Conservation (phyloP, 2,113 vertebrate genomes). For the Ciconia stormi region DNA sequence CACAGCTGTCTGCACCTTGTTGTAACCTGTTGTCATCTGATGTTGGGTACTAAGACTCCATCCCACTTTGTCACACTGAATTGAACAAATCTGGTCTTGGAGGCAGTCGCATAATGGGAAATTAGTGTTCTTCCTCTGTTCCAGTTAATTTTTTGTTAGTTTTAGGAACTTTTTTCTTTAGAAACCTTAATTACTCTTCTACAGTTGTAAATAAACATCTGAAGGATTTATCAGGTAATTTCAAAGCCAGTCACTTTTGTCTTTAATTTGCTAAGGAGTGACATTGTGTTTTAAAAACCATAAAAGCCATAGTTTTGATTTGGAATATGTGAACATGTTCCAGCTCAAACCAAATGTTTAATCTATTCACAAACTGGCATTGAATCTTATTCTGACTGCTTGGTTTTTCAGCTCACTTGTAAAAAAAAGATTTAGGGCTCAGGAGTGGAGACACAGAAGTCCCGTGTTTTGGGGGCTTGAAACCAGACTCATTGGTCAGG, state of each 20-base stretch:
- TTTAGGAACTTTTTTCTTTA: neutral
- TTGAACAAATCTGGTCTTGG: neutral
- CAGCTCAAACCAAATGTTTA: neutral
- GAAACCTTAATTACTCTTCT: neutral
- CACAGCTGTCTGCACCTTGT: neutral
- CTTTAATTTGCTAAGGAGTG: neutral
- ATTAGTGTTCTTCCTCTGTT: neutral
- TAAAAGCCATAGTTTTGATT: neutral
- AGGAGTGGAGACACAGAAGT: too few relatives aligned
- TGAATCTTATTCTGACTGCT: neutral
- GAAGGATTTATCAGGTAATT: neutral
- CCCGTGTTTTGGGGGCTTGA: too few relatives aligned
- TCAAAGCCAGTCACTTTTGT: neutral
- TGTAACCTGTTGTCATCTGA: neutral
- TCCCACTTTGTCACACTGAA: neutral
- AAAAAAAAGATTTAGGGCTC: too few relatives aligned
- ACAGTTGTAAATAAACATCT: neutral
- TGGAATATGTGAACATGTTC: rapidly evolving
- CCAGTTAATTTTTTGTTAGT: neutral
- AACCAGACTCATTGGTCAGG: too few relatives aligned
- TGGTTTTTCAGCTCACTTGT: neutral
- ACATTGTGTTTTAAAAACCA: neutral
- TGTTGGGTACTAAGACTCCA: neutral
- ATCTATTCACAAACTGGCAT: neutral
- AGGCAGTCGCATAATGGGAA: neutral